Evolutionary conservation across 2,797 vertebrate species (phyloP), one percentile per base, ranked within the genome.

Genomic region (Crenuchus spilurus): DNA sequence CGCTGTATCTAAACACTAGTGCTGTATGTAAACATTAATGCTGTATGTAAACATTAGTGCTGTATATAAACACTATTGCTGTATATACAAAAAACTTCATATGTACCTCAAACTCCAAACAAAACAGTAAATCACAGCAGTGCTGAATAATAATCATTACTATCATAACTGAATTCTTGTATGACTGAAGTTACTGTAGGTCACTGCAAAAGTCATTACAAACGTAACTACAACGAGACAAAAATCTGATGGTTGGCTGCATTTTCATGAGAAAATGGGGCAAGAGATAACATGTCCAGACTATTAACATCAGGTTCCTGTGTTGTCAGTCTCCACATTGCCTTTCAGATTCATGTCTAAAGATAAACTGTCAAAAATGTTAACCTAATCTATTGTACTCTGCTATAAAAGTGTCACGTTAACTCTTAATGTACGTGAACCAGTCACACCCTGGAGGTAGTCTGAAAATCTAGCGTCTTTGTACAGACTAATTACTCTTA

Each of bases 401-500:
- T 3, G 42, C 31, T 66, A 48, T 75, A 51, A 72, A 71, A 63
- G 16, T 48, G 67, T 64, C 64, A 62, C 28, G 0, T 72, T 79
- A 63, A 52, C 68, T 67, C 48, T 3, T 60, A 49, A 26, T 10
- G 10, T 22, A 71, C 62, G 51, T 61, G 72, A 77, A 72, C 68
- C 51, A 4, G 26, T 35, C 24, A 55, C 76, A 51, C 68, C 71
- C 54, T 20, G 31, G 31, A 42, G 75, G 67, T 71, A 35, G 73
- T 63, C 42, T 39, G 54, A 35, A 64, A 51, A 13, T 44, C 20
- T 60, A 26, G 39, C 42, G 41, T 46, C 42, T 71, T 70, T 86
- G 84, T 84, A 84, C 79, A 85, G 81, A 83, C 81, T 88, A 88
- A 90, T 90, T 89, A 82, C 83, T 77, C 81, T 77, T 22, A 26